phyloP scores from a whole-genome alignment of 1,140 invertebrate genomes.

The Paraescarpia echinospica region DNA sequence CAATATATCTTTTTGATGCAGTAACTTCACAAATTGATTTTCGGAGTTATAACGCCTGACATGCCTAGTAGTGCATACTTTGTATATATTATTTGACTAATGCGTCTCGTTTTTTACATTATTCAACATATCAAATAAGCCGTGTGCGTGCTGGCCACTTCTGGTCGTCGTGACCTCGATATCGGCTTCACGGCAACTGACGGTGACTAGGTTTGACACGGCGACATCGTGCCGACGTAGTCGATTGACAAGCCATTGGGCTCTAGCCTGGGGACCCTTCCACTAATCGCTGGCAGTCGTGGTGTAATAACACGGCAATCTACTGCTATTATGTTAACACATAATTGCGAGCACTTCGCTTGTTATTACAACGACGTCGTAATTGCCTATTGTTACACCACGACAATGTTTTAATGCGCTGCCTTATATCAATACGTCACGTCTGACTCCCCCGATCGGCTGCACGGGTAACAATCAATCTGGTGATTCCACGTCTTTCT shows the following conservation, averaged over 20 bases:
- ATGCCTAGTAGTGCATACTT: no score
- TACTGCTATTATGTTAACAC: not conserved
- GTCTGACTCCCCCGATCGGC: not conserved
- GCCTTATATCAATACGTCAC: not conserved
- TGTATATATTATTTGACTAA: no score
- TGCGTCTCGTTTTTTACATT: no score
- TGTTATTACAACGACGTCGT: not conserved
- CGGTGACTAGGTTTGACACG: not conserved
- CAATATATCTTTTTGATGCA: not conserved
- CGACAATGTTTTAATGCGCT: not conserved
- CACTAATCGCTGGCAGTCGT: not conserved
- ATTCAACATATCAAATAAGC: no score
- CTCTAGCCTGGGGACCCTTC: not conserved
- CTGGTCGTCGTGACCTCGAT: no score
- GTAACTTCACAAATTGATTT: no score
- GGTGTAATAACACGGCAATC: not conserved
- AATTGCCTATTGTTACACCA: not conserved
- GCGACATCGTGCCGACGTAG: not conserved
- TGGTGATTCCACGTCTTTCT: no score
- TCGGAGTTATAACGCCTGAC: no score
- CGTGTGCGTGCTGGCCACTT: no score
- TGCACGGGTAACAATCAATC: no score
- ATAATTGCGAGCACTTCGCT: not conserved
- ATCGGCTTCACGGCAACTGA: not conserved
- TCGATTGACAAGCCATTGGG: not conserved